Evolutionary conservation across 2,888 invertebrate genomes (phyloP).

Genomic region (Drosophila mimica): DNA sequence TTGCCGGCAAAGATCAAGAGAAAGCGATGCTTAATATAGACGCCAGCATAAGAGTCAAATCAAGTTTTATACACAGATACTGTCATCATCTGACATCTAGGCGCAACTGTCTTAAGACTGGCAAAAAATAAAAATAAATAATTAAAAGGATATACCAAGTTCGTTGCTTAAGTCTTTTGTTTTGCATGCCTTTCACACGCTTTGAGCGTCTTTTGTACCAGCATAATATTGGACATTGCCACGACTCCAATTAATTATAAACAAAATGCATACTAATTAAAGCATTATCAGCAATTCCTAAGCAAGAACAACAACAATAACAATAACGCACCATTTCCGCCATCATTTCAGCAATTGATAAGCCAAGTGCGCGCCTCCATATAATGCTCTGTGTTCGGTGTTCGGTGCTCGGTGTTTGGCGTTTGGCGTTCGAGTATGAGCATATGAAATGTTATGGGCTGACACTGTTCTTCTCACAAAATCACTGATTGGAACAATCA

Average conservation of each 20-base stretch:
- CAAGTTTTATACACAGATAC: slow-evolving; percentile 16
- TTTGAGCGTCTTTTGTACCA: slow-evolving; percentile 30
- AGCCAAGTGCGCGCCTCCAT: slow-evolving; percentile 51
- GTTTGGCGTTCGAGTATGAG: slow-evolving; percentile 17
- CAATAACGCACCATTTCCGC: slow-evolving; percentile 80
- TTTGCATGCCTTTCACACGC: slow-evolving; percentile 44
- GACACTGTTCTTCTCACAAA: slow-evolving; percentile 66
- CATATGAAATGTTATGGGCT: slow-evolving; percentile 59
- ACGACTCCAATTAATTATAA: slow-evolving; percentile 66
- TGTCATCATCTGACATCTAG: slow-evolving; percentile 3
- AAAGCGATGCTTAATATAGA: slow-evolving; percentile 63
- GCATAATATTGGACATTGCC: slow-evolving; percentile 53
- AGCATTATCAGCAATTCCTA: slow-evolving; percentile 52
- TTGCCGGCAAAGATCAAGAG: slow-evolving; percentile 68
- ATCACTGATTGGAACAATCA: slow-evolving; percentile 81
- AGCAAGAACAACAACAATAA: slow-evolving; percentile 33
- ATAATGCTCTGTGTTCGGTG: slow-evolving; percentile 7
- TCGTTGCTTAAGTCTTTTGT: slow-evolving; percentile 74
- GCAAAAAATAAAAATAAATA: not conserved
- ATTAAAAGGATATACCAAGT: slow-evolving; percentile 51
- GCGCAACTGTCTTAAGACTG: not conserved
- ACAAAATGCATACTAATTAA: slow-evolving; percentile 60
- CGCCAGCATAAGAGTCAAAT: slow-evolving; percentile 60
- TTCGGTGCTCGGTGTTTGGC: not conserved
- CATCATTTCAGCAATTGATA: slow-evolving; percentile 74